Percentiles rank a stretch among this genome's conserved stretches.
Evolutionary conservation across 2,888 invertebrate genomes (phyloP).

Genomic region (Coelinius sp.): DNA sequence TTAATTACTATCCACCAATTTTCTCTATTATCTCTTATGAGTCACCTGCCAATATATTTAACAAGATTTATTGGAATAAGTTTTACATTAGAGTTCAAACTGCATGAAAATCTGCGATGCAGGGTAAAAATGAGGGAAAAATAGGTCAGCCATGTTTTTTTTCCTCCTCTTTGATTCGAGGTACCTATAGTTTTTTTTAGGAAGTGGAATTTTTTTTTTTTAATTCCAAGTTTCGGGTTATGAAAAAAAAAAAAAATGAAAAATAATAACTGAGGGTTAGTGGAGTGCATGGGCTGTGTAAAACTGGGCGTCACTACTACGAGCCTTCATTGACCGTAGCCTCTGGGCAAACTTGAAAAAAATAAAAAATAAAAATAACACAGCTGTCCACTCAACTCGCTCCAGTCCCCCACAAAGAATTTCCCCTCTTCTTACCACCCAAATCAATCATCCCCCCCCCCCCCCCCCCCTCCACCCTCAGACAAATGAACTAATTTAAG

Average conservation of each 20-base stretch:
- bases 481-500: background rate
- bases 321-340: slow-evolving; percentile 18
- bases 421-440: background rate
- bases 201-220: background rate
- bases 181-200: background rate
- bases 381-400: slow-evolving; percentile 11
- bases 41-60: background rate
- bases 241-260: too few species aligned
- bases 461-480: too few species aligned
- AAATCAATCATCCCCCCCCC: background rate
- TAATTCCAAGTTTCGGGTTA: background rate
- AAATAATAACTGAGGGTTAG: background rate
- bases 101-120: background rate
- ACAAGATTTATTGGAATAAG: slow-evolving; percentile 8
- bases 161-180: background rate
- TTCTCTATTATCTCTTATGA: background rate
- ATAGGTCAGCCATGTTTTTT: background rate
- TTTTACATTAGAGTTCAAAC: background rate
- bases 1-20: background rate
- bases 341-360: background rate
- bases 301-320: background rate
- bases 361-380: background rate
- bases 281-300: background rate
- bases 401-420: background rate
- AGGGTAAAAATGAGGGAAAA: background rate